Evolutionary conservation across 2,888 invertebrate species (phyloP).

Genomic region (Dorcus parallelipipedus): DNA sequence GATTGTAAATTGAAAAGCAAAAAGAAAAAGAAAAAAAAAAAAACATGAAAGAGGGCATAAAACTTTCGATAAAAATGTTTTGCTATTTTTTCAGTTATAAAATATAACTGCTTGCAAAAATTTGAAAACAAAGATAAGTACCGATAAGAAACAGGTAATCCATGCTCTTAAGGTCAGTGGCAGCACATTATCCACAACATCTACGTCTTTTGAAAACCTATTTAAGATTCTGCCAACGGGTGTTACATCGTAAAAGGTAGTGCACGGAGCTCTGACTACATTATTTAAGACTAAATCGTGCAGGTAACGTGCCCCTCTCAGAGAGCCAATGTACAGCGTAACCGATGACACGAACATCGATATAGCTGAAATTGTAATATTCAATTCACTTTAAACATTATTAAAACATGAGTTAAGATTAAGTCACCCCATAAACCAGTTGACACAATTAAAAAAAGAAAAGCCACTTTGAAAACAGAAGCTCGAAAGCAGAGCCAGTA

Average conservation of each 20-base stretch:
- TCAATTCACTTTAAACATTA: background rate
- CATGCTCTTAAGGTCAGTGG: conserved; percentile 71
- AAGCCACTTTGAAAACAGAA: no score
- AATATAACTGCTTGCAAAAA: conserved; percentile 27
- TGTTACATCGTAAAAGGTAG: conserved; percentile 77
- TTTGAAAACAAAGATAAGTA: conserved; percentile 30
- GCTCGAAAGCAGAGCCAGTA: no score
- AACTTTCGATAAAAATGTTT: background rate
- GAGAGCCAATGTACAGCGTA: conserved; percentile 64
- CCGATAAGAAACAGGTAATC: conserved; percentile 65
- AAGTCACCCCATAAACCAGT: no score
- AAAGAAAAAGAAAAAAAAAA: conserved; percentile 7
- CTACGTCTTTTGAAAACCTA: conserved; percentile 73
- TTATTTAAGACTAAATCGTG: conserved; percentile 63
- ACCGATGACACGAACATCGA: conserved; percentile 65
- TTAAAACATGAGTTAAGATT: no score
- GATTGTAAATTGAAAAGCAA: no score
- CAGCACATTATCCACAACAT: conserved; percentile 67
- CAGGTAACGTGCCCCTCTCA: conserved; percentile 60
- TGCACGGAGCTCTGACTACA: conserved; percentile 64
- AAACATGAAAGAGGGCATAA: background rate
- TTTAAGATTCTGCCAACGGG: conserved; percentile 76
- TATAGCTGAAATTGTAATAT: conserved; percentile 54
- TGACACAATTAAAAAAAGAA: no score
- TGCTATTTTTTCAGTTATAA: conserved; percentile 1